phyloP scores from a whole-genome alignment of 2,797 vertebrate genomes.

The Antennarius maculatus region DNA sequence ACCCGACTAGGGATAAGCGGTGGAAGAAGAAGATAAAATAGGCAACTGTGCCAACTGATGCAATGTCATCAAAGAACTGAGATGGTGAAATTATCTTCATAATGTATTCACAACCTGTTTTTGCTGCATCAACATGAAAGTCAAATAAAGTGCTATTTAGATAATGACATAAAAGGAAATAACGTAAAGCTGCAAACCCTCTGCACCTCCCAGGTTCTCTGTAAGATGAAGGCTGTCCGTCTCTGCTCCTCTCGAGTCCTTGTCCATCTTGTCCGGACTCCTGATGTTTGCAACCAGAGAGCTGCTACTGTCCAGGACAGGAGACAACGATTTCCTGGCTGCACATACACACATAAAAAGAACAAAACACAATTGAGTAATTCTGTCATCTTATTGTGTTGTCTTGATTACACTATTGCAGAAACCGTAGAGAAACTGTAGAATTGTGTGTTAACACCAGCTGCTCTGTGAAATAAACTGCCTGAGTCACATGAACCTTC shows the following conservation, averaged over 20 bases:
- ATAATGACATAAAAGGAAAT: too few species aligned
- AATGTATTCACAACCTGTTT: too few species aligned
- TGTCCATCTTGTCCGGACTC: constrained; percentile 84
- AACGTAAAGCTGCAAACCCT: constrained; percentile 66
- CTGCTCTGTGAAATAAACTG: background rate
- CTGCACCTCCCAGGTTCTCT: constrained; percentile 74
- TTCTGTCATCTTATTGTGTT: too few species aligned
- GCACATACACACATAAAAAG: constrained; percentile 56
- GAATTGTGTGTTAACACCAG: background rate
- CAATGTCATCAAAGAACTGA: too few species aligned
- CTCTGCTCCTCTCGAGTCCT: constrained; percentile 77
- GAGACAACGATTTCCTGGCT: constrained; percentile 87
- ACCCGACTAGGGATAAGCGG: too few species aligned
- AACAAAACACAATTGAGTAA: background rate
- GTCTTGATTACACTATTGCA: too few species aligned
- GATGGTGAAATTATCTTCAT: too few species aligned
- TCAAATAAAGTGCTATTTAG: too few species aligned
- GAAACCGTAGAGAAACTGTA: background rate
- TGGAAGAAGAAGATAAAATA: too few species aligned
- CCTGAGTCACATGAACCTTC: background rate
- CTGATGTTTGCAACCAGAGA: constrained; percentile 83
- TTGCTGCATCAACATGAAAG: too few species aligned
- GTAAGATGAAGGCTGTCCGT: constrained; percentile 74
- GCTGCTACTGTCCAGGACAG: constrained; percentile 79
- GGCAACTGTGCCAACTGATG: too few species aligned